Conservation (phyloP, 2,888 invertebrate genomes). For the Synanthedon formicaeformis region DNA sequence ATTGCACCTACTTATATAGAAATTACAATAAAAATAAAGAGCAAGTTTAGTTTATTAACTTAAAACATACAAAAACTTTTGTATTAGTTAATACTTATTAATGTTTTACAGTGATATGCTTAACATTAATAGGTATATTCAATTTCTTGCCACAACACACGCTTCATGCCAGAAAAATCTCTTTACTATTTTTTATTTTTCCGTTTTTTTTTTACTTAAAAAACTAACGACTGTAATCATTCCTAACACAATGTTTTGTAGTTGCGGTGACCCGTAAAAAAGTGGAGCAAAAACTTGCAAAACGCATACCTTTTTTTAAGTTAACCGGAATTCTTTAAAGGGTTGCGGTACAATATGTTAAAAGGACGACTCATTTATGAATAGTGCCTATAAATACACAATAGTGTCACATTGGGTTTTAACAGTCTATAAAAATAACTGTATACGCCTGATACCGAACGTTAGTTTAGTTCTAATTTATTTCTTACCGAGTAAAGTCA, state of each 20-base stretch:
- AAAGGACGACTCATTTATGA: conserved; percentile 46
- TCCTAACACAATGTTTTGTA: conserved; percentile 39
- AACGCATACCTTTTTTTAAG: conserved; percentile 23
- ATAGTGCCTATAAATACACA: conserved; percentile 41
- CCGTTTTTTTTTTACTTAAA: conserved; percentile 11
- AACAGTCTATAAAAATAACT: conserved; percentile 50
- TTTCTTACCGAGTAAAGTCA: conserved; percentile 41
- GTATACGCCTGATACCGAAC: conserved; percentile 30
- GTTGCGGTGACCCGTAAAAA: conserved; percentile 54
- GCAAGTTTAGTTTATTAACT: too few relatives aligned
- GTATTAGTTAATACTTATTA: too few relatives aligned
- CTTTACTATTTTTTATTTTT: conserved; percentile 7
- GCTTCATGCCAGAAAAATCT: too few relatives aligned
- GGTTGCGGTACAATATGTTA: conserved; percentile 38
- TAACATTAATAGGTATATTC: too few relatives aligned
- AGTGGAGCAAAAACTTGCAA: conserved; percentile 57
- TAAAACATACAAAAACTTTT: too few relatives aligned
- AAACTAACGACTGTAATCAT: conserved; percentile 25
- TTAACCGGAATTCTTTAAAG: conserved; percentile 21
- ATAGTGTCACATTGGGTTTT: conserved; percentile 44
- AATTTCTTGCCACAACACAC: too few relatives aligned
- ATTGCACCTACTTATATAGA: too few relatives aligned
- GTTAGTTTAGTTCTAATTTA: conserved; percentile 46
- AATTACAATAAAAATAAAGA: too few relatives aligned
- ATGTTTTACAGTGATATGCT: too few relatives aligned